Evolutionary conservation across 1,140 invertebrate genomes (phyloP).

Genomic region (Heliconius eleuchia): DNA sequence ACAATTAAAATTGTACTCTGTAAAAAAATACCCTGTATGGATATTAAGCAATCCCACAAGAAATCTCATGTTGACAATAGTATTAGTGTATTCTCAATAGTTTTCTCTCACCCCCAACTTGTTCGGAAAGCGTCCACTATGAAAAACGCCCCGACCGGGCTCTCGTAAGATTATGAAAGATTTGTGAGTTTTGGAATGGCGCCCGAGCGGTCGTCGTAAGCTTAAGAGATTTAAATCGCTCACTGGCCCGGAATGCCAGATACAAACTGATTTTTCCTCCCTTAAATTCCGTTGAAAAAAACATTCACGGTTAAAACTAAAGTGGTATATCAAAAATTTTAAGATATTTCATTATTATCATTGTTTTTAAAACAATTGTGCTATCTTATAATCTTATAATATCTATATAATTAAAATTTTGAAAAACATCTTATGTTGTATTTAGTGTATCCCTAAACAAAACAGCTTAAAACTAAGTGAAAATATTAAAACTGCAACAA

Average conservation of each 20-base stretch:
- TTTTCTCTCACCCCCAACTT: conserved; percentile 42
- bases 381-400: not conserved
- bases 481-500: conserved; percentile 22
- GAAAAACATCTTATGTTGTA: not conserved
- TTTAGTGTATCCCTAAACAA: not conserved
- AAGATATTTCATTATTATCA: not conserved
- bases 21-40: not conserved
- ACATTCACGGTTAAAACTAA: not conserved
- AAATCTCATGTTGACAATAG: conserved; percentile 14
- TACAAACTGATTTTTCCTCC: conserved; percentile 72
- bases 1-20: too few relatives aligned
- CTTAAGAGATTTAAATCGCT: conserved; percentile 80
- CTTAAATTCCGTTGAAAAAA: conserved; percentile 31
- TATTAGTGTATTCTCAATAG: conserved; percentile 35
- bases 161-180: conserved; percentile 79
- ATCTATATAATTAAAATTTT: not conserved
- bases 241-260: conserved; percentile 75
- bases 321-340: not conserved
- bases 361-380: not conserved
- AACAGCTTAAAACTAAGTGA: not conserved
- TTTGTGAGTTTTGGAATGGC: conserved; percentile 77
- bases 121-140: conserved; percentile 51
- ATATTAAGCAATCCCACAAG: not conserved
- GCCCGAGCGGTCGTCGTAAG: conserved; percentile 63
- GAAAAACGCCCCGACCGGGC: conserved; percentile 67